These are phyloP conservation scores for Ceratina calcarata DNA, from an alignment of 1,140 invertebrate species.

Conservation along the genomic window DNA sequence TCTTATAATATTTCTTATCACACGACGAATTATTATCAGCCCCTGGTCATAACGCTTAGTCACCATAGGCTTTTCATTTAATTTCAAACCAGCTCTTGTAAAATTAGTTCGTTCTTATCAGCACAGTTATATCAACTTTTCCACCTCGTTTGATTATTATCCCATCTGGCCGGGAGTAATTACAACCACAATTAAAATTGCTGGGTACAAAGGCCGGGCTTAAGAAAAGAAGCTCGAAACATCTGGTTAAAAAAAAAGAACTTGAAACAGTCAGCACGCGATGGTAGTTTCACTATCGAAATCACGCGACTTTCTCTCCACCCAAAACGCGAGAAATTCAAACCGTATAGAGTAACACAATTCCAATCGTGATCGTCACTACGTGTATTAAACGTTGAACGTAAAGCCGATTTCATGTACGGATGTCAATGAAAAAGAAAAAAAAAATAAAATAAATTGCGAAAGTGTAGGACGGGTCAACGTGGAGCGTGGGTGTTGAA, in stretches of 20 bases:
- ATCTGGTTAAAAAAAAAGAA: neutral
- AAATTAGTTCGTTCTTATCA: neutral
- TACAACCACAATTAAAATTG: neutral
- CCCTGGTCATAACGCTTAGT: neutral
- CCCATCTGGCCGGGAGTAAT: neutral
- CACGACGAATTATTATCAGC: neutral
- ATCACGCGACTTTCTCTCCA: neutral
- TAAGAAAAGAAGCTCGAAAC: slow-evolving; percentile 1
- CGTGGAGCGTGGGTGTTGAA: neutral
- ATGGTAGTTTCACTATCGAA: neutral
- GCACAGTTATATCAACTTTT: neutral
- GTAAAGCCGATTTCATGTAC: no score
- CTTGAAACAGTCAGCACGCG: slow-evolving; percentile 8
- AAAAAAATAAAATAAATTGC: no score
- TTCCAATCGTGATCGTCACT: no score
- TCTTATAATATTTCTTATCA: neutral
- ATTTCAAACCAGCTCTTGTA: neutral
- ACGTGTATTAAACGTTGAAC: no score
- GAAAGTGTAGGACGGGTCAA: no score
- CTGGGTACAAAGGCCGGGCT: neutral
- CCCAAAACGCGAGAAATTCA: neutral
- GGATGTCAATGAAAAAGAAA: neutral
- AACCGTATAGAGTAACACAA: neutral
- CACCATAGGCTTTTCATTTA: neutral
- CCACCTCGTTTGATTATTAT: neutral